Percentiles rank a stretch among this genome's conserved stretches.
phyloP scores from a whole-genome alignment of 1,140 invertebrate genomes.

The Papilio machaon region DNA sequence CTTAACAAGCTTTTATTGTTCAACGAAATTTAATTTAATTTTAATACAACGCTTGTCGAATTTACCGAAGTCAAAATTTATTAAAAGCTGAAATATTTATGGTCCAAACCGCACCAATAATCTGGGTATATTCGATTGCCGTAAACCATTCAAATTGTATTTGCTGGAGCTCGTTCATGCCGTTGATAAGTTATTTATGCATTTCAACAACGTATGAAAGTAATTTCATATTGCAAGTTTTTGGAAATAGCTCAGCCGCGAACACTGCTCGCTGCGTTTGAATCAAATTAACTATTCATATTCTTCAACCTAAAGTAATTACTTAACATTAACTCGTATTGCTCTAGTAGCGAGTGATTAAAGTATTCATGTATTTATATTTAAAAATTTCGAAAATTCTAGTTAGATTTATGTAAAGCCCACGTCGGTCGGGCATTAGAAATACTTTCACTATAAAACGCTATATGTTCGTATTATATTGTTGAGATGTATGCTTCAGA shows the following conservation, averaged over 20 bases:
- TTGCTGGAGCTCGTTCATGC: constrained; percentile 1
- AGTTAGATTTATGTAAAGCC: too few species aligned
- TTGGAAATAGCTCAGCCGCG: constrained; percentile 5
- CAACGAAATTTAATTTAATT: constrained; percentile 3
- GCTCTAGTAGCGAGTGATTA: background rate
- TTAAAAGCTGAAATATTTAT: constrained; percentile 9
- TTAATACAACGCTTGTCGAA: background rate
- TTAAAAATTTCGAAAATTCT: too few species aligned
- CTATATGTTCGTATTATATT: background rate
- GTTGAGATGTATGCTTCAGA: background rate
- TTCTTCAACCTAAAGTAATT: background rate
- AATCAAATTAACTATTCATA: background rate
- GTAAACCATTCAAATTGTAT: constrained; percentile 18
- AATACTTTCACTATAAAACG: too few species aligned
- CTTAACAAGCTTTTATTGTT: background rate
- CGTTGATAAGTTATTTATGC: constrained; percentile 16
- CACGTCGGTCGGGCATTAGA: too few species aligned
- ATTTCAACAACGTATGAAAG: constrained; percentile 10
- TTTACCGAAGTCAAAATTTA: constrained; percentile 4
- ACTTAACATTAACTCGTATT: background rate
- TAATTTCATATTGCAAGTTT: constrained; percentile 22
- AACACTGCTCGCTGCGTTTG: background rate
- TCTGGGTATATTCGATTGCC: background rate
- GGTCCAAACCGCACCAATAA: background rate
- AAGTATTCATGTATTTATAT: background rate